A percentile compares a stretch with the other conserved stretches of the same genome.
Conservation (phyloP, 2,888 invertebrate genomes). For the Melolontha melolontha region DNA sequence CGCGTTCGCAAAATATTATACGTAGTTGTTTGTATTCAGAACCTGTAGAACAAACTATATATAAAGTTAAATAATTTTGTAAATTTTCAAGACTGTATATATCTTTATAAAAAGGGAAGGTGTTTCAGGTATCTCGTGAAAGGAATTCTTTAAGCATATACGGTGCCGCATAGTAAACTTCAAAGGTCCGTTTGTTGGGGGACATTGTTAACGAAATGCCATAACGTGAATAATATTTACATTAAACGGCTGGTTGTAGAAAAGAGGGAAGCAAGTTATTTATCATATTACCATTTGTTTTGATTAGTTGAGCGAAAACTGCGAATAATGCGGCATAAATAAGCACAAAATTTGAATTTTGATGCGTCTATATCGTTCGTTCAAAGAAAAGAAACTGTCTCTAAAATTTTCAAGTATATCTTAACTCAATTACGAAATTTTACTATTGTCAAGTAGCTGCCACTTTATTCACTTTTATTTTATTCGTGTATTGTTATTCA, state of each 20-base stretch:
- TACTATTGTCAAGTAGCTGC: too few relatives aligned
- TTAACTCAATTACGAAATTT: too few relatives aligned
- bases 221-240: slow-evolving; percentile 6
- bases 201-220: slow-evolving; percentile 28
- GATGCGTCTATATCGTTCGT: too few relatives aligned
- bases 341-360: too few relatives aligned
- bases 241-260: slow-evolving; percentile 9
- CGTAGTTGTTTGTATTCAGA: background rate
- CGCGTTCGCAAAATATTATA: background rate
- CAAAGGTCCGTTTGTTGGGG: slow-evolving; percentile 14
- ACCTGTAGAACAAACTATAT: background rate
- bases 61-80: slow-evolving; percentile 3
- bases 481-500: too few relatives aligned
- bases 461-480: too few relatives aligned
- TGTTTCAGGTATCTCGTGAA: slow-evolving; percentile 22
- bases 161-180: slow-evolving; percentile 20
- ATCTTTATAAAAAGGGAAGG: slow-evolving; percentile 8
- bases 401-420: too few relatives aligned
- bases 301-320: too few relatives aligned
- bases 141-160: slow-evolving; percentile 20
- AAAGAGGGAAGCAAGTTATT: background rate
- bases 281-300: too few relatives aligned
- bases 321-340: too few relatives aligned
- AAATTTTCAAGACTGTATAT: background rate
- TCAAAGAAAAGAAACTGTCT: too few relatives aligned